Base-by-base conservation (phyloP, 2,113 vertebrate genomes). In the Ceyx cyanopectus region DNA sequence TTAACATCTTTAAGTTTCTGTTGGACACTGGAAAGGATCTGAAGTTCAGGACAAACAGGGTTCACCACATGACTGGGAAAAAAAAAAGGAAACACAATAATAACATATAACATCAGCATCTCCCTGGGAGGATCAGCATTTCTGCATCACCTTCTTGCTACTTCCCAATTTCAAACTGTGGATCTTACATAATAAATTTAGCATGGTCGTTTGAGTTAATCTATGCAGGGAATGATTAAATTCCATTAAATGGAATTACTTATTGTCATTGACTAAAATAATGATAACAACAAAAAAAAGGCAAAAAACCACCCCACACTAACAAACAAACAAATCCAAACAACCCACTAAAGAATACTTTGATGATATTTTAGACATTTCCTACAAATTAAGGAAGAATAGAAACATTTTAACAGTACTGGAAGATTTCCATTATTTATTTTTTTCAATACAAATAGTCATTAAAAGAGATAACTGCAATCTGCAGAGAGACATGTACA, bases 1-100 rank as follows among this genome's bases (percentile, higher is more conserved):
- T 81, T 74, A 94, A 87, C 10, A 68, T 46, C 51, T 66, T 81
- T 21, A 76, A 66, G 54, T 90, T 94, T 88, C 92, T 94, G 32
- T 76, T 92, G 91, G 90, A 87, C 2, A 4, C 46, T 29, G 34
- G 53, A 84, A 74, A 90, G 26, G 24, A 73, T 61, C 16, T 84
- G 51, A 93, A 94, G 46, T 45, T 94, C 60, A 56, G 65, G 79
- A 74, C 30, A 94, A 94, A 80, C 58, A 62, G 5, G 3, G 9
- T 46, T 88, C 6, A 14, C 92, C 93, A 90, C 46, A 73, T 67
- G 68, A 87, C 4, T 1, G 14, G 20, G 10, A 41, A 63, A 60
- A 88, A 54, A 27, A 29, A 20, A 75, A 87, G 22, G 58, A 85
- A 75, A 57, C 15, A 72, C 54, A 78, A 32, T 32, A 78, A 46